Evolutionary conservation across 2,113 vertebrate species (phyloP).

Genomic region (Indri indri): DNA sequence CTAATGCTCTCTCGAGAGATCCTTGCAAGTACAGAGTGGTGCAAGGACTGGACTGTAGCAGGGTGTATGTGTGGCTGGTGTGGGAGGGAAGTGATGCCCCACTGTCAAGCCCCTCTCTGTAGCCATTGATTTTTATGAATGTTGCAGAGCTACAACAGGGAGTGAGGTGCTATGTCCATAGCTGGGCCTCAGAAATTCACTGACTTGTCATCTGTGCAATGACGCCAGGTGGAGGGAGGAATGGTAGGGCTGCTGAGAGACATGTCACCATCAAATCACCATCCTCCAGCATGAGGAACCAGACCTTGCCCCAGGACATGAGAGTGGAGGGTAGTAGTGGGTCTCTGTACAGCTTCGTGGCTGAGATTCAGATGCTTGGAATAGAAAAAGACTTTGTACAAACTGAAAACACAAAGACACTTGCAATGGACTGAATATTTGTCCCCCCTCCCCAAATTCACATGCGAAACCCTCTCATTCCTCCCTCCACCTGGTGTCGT

Average conservation of each 20-base stretch:
- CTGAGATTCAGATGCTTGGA: background rate
- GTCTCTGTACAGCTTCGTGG: background rate
- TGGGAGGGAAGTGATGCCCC: too few relatives aligned
- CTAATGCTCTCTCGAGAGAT: background rate
- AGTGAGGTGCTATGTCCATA: rapidly evolving
- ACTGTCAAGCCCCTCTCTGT: background rate
- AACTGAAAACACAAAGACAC: background rate
- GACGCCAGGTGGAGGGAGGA: background rate
- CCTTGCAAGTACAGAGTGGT: background rate
- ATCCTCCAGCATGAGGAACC: background rate
- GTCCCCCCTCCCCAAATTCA: background rate
- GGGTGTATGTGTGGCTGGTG: background rate
- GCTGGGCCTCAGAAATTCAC: background rate
- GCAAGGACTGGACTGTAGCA: rapidly evolving
- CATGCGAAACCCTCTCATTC: background rate
- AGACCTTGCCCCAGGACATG: background rate
- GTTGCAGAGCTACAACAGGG: background rate
- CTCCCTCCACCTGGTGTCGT: background rate
- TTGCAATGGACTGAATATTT: background rate
- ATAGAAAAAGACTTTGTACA: background rate
- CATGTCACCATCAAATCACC: background rate
- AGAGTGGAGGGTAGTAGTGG: too few relatives aligned
- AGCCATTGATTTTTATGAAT: background rate
- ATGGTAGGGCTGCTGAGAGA: background rate
- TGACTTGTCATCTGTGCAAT: background rate